Conservation (phyloP, 2,888 invertebrate genomes). For the Adelognathus sp. region DNA sequence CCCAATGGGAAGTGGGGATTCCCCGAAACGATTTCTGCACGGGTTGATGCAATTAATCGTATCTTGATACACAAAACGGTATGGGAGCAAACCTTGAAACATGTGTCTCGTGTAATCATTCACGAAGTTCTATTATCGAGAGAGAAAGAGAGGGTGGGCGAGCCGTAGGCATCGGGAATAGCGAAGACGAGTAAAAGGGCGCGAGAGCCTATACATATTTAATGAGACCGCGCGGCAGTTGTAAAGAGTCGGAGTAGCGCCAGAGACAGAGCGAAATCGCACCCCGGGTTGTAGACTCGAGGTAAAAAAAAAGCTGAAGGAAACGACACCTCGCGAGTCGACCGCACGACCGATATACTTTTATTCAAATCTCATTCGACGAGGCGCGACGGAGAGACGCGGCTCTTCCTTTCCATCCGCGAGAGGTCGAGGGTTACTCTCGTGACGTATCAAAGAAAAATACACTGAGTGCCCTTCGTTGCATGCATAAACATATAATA, state of each 20-base stretch:
- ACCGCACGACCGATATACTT: constrained; percentile 73
- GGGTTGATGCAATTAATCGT: too few relatives aligned
- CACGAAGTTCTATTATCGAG: constrained; percentile 70
- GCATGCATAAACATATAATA: constrained; percentile 76
- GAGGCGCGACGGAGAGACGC: constrained; percentile 65
- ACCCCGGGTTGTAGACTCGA: constrained; percentile 31
- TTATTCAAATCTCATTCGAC: constrained; percentile 79
- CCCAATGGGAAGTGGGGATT: too few relatives aligned
- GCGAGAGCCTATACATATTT: constrained; percentile 80
- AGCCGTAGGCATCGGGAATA: constrained; percentile 50
- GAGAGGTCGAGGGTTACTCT: constrained; percentile 41
- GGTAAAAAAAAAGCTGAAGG: constrained; percentile 32
- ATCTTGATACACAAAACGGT: constrained; percentile 1
- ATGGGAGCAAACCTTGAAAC: constrained; percentile 65
- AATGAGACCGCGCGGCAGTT: constrained; percentile 77
- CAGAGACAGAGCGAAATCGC: constrained; percentile 25
- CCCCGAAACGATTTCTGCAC: too few relatives aligned
- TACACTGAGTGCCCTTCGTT: constrained; percentile 74
- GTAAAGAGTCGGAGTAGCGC: constrained; percentile 71
- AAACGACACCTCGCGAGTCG: constrained; percentile 39
- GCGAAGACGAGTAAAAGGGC: constrained; percentile 65
- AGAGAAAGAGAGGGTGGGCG: constrained; percentile 63
- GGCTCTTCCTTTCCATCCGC: constrained; percentile 43
- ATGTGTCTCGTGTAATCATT: constrained; percentile 76
- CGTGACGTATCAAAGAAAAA: constrained; percentile 79